Percentiles rank a stretch among this genome's conserved stretches.
These are phyloP conservation scores for Sialis fuliginosa DNA, from an alignment of 2,888 invertebrate genomes.

Conservation along the genomic window DNA sequence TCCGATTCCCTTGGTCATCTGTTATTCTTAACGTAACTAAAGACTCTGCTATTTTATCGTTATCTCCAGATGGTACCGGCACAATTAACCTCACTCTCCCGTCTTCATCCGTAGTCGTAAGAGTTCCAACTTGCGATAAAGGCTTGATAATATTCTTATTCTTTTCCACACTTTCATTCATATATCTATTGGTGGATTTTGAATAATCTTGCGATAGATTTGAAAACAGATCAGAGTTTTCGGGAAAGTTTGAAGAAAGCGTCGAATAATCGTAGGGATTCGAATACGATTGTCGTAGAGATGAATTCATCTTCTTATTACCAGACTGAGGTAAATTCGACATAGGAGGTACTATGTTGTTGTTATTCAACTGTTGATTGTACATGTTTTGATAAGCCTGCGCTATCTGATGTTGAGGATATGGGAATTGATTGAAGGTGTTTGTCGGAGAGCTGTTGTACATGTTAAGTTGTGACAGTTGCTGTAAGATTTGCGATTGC, in stretches of 20 bases:
- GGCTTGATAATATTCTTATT: slow-evolving; percentile 44
- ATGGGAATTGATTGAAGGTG: slow-evolving; percentile 12
- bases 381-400: slow-evolving; percentile 7
- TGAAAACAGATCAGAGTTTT: background rate
- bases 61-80: slow-evolving; percentile 30
- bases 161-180: background rate
- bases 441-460: slow-evolving; percentile 18
- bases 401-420: slow-evolving; percentile 1
- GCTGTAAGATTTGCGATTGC: slow-evolving; percentile 14
- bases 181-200: background rate
- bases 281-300: slow-evolving; percentile 19
- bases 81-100: slow-evolving; percentile 43
- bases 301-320: slow-evolving; percentile 18
- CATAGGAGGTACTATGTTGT: slow-evolving; percentile 19
- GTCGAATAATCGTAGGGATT: slow-evolving; percentile 1
- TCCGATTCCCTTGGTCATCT: slow-evolving; percentile 28
- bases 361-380: slow-evolving; percentile 5
- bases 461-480: slow-evolving; percentile 13
- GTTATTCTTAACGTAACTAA: slow-evolving; percentile 37
- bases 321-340: slow-evolving; percentile 7
- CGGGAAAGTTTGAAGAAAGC: background rate
- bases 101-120: slow-evolving; percentile 40
- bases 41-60: slow-evolving; percentile 18
- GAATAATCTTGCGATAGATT: background rate
- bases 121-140: slow-evolving; percentile 40